These are phyloP conservation scores for Bombus picipes DNA, from an alignment of 1,140 invertebrate genomes.

Conservation along the genomic window DNA sequence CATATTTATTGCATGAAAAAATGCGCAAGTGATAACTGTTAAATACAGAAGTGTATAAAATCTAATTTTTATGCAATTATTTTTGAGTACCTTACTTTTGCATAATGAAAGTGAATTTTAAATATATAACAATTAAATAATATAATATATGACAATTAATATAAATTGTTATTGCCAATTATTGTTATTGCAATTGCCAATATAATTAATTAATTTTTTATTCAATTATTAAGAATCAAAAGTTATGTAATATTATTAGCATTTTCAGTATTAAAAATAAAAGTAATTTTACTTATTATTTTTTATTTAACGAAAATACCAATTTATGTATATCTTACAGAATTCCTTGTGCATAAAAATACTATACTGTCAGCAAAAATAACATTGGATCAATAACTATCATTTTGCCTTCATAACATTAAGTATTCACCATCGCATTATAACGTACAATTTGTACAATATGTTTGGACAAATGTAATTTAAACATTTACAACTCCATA, in stretches of 20 bases:
- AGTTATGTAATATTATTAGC: not conserved
- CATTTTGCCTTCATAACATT: not conserved
- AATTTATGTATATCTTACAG: not conserved
- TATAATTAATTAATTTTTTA: not conserved
- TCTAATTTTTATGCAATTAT: no score
- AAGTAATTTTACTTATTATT: not conserved
- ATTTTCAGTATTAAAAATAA: not conserved
- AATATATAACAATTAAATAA: not conserved
- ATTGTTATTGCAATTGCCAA: not conserved
- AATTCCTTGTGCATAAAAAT: not conserved
- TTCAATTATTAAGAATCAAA: not conserved
- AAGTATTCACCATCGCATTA: not conserved
- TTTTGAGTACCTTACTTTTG: no score
- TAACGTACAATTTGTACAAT: not conserved
- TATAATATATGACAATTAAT: not conserved
- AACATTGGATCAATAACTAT: slow-evolving; percentile 20
- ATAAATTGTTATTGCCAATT: not conserved
- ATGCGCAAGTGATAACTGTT: not conserved
- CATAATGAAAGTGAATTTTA: not conserved
- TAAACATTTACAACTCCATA: not conserved
- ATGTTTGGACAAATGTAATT: not conserved
- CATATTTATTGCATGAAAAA: not conserved
- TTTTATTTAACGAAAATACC: not conserved
- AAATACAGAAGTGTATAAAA: not conserved
- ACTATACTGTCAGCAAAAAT: slow-evolving; percentile 5